Evolutionary conservation across 2,888 invertebrate genomes (phyloP), one percentile per base, ranked within the genome.

Genomic region (Scaeva pyrastri): DNA sequence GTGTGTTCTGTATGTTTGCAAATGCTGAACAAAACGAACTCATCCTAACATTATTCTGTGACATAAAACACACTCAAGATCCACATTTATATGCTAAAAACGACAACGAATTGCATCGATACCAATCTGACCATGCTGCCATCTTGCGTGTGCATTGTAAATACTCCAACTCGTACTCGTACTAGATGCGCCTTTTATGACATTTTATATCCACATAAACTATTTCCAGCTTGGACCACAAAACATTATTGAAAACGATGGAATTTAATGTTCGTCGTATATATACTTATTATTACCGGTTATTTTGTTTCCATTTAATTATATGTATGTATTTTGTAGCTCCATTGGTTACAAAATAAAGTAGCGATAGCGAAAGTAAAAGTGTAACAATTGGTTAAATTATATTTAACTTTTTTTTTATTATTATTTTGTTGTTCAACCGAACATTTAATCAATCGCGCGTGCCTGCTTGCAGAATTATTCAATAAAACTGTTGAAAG

Each of bases 351-450:
- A 82, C 41, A 81, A 81, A 72, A 86, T 50, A 62, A 55, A 62
- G 56, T 39, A 23, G 43, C 62, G 66, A 79, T 21, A 23, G 48
- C 68, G 75, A 86, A 86, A 86, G 86, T 86, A 86, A 86, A 86
- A 86, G 86, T 86, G 55, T 78, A 86, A 71, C 86, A 77, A 77
- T 73, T 48, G 68, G 6, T 68, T 85, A 21, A 50, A 73, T 76
- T 79, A 72, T 84, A 56, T 62, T 71, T 71, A 41, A n/a, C 26
- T 48, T 45, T 36, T 62, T 11, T 14, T 16, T 19, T 31, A 31
- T 26, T 26, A 16, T 19, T n/a, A n/a, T n/a, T n/a, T 48, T 48
- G 14, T 48, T 48, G 3, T n/a, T 19, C 21, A 31, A 39, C 50
- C 39, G 0, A 48, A 45, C 45, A 26, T 45, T 26, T 48, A 19